These are phyloP conservation scores for Thamnophis sirtalis DNA, from an alignment of 2,113 vertebrate genomes.

Conservation along the genomic window DNA sequence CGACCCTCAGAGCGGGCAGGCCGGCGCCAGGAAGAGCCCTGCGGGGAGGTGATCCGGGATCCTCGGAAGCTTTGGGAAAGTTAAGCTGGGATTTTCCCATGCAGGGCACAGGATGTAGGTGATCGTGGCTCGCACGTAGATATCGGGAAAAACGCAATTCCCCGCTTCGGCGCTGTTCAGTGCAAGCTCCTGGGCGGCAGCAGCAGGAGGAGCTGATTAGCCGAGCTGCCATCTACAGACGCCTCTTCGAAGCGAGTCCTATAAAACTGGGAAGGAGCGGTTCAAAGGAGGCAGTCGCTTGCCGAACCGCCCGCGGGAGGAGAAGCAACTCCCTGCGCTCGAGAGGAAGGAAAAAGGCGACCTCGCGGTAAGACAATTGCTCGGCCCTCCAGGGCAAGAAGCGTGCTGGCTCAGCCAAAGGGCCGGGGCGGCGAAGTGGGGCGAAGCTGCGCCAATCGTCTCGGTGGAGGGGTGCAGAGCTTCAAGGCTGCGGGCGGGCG, in stretches of 20 bases:
- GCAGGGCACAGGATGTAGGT: neutral
- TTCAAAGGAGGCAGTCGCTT: neutral
- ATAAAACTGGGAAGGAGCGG: neutral
- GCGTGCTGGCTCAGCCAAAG: neutral
- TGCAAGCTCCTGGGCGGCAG: neutral
- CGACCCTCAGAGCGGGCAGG: neutral
- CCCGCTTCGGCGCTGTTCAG: neutral
- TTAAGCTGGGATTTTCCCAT: neutral
- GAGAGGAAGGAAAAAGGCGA: neutral
- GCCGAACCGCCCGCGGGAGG: neutral
- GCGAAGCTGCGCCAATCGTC: neutral
- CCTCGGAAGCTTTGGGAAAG: neutral
- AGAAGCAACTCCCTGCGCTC: neutral
- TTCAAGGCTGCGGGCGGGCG: neutral
- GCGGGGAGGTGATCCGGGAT: neutral
- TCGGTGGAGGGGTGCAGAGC: neutral
- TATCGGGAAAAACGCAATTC: neutral
- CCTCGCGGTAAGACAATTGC: neutral
- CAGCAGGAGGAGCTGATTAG: neutral
- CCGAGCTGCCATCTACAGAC: conserved; percentile 61
- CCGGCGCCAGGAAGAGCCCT: neutral
- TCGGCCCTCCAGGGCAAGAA: neutral
- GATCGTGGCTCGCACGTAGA: neutral
- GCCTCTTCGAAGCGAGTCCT: conserved; percentile 11
- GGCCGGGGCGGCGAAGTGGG: neutral